Base-by-base conservation (phyloP, 2,113 vertebrate genomes). In the Patagioenas fasciata region DNA sequence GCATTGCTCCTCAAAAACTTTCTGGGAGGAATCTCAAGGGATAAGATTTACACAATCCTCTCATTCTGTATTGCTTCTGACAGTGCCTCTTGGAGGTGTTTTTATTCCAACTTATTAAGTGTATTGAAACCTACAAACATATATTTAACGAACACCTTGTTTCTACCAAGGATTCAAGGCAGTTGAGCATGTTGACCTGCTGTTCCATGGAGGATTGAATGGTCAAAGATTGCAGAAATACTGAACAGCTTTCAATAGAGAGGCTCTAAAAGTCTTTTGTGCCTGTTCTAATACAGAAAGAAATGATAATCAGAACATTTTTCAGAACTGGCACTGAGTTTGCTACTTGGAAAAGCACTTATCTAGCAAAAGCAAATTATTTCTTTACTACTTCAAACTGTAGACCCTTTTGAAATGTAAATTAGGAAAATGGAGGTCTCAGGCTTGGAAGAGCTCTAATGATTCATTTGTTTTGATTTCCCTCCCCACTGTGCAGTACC, bases 331-430 rank as follows among this genome's bases (percentile, higher is more conserved):
- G 31, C 36, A 84, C 62, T 85, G 88, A 88, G 77, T 90, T 97
- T 97, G 70, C 91, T 96, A 57, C 93, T 95, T 77, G 80, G 91
- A 93, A 93, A 94, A 96, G 81, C 92, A 96, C 96, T 98, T 97
- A 95, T 91, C 92, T 94, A 87, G 95, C 80, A 96, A 96, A 93
- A 96, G 96, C 74, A 96, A 98, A 97, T 95, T 42, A 96, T 96
- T 97, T 97, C 93, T 96, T 96, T 97, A 94, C 85, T 81, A 36
- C 90, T 93, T 95, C 80, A 84, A 71, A 85, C 91, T 81, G 65
- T 69, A 94, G 80, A 85, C 54, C 58, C 89, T 93, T 97, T 97
- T 97, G 96, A 98, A 97, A 97, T 98, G 97, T 82, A 97, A 97
- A 98, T 97, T 57, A 62, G 69, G 83, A 83, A 91, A 94, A 92